These are phyloP conservation scores for Helicoverpa armigera DNA, from an alignment of 1,140 invertebrate genomes.

Conservation along the genomic window DNA sequence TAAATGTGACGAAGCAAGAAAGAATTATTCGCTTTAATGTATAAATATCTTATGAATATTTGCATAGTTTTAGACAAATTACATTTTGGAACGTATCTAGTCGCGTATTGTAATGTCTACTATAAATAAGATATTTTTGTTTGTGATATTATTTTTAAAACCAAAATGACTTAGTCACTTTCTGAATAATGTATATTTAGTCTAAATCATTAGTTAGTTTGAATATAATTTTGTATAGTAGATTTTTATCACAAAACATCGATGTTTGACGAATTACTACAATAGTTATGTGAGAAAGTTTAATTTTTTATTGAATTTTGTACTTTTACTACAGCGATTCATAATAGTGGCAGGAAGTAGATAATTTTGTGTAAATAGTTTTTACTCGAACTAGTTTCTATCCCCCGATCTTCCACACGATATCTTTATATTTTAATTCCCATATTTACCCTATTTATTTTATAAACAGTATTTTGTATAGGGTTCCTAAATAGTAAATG, in stretches of 20 bases:
- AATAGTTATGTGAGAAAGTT: conserved; percentile 27
- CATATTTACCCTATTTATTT: neutral
- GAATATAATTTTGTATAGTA: conserved; percentile 35
- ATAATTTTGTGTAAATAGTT: conserved; percentile 3
- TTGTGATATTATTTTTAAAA: conserved; percentile 41
- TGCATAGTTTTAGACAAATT: conserved; percentile 40
- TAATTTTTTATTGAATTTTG: conserved; percentile 40
- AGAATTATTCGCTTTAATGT: conserved; percentile 45
- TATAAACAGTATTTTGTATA: conserved; percentile 27
- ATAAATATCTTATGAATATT: conserved; percentile 55
- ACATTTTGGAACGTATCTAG: conserved; percentile 24
- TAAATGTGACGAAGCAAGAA: conserved; percentile 19
- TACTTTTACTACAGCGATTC: conserved; percentile 42
- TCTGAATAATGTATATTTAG: conserved; percentile 25
- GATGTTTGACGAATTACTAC: conserved; percentile 47
- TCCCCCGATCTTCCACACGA: conserved; percentile 21
- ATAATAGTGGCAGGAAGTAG: conserved; percentile 14
- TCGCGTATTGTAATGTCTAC: conserved; percentile 22
- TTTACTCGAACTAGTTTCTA: neutral
- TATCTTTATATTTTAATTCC: neutral
- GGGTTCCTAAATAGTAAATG: neutral
- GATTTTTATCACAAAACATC: conserved; percentile 37
- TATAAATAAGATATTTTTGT: conserved; percentile 26
- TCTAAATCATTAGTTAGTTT: conserved; percentile 34
- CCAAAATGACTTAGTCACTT: conserved; percentile 24